Base-by-base conservation (phyloP, 2,888 invertebrate species). In the Julus scandinavius region DNA sequence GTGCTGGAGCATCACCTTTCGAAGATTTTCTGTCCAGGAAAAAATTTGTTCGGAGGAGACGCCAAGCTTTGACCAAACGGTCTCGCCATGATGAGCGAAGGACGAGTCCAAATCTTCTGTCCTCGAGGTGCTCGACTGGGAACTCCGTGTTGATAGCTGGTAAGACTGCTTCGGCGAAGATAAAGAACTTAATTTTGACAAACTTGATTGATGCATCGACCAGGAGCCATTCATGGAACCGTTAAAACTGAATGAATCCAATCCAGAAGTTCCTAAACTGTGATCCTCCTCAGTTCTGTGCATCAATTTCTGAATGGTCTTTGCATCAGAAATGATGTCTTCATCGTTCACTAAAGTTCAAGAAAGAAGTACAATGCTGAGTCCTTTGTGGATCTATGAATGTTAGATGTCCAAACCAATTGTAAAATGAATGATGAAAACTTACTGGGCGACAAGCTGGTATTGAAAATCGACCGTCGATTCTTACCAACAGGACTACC, bases 1-100 rank as follows among this genome's bases (percentile, higher is more conserved):
- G 17, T n/a, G 45, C 17, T 49, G 41, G 13, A 83, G 86, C 94
- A 85, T 41, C 80, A 89, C 89, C 58, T 88, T 83, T 72, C 89
- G 17, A 3, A 89, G 40, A 40, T 88, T 89, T 88, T 89, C 87
- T 17, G 49, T 88, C 89, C 89, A 89, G 2, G 20, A 7, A 38
- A 41, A 87, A 7, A 88, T n/a, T 41, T 49, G 41, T n/a, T 89
- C 88, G 11, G 87, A 20, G 6, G 88, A 54, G 9, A 89, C 49
- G n/a, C 89, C 89, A 9, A 89, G 13, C 17, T 87, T 86, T 7
- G 72, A 80, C 89, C 89, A 89, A 29, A 89, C 88, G 15, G 85
- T 88, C n/a, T 38, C 88, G 6, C 41, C 72, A 29, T 85, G 87
- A 20, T 58, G 87, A 4, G 50, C 41, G 1, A 29, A 54, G 11